These are phyloP conservation scores for Pentamera pediparva DNA, from an alignment of 53 echinoderm and acorn worm species.

Conservation along the genomic window DNA sequence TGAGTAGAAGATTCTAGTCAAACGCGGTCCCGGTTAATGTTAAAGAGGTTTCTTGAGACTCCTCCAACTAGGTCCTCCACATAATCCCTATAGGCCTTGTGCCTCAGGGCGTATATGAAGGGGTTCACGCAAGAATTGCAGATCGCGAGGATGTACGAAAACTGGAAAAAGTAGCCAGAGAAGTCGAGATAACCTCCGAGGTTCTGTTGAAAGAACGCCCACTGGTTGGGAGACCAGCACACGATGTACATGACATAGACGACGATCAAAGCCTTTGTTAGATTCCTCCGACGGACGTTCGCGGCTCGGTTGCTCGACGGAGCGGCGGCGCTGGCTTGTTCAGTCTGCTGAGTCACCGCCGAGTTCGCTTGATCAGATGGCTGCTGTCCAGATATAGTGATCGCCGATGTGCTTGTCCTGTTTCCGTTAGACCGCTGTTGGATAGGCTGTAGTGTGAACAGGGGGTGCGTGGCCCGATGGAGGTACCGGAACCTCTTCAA, in stretches of 20 bases:
- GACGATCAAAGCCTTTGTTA: constrained; percentile 57
- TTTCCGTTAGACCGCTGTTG: too few species aligned
- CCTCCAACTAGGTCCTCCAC: neutral
- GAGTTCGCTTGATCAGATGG: too few species aligned
- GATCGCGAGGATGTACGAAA: constrained; percentile 49
- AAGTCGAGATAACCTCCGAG: constrained; percentile 52
- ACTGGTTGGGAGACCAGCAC: constrained; percentile 84
- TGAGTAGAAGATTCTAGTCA: too few species aligned
- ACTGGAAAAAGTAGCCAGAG: constrained; percentile 29
- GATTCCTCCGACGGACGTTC: constrained; percentile 38
- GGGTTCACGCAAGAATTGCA: constrained; percentile 65
- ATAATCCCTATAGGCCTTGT: constrained; percentile 42
- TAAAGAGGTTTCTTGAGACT: neutral
- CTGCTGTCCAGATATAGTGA: too few species aligned
- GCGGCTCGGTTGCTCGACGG: neutral
- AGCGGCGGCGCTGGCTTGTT: neutral
- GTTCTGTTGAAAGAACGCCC: constrained; percentile 68
- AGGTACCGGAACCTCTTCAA: constrained; percentile 37
- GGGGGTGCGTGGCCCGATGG: constrained; percentile 10
- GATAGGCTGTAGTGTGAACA: neutral
- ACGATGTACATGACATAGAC: constrained; percentile 69
- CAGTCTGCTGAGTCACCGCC: too few species aligned
- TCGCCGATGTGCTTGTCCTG: too few species aligned
- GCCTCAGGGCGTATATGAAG: constrained; percentile 54
- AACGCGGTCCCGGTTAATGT: too few species aligned